Evolutionary conservation across 2,888 invertebrate genomes (phyloP), one percentile per base, ranked within the genome.

Genomic region (Phania funesta): DNA sequence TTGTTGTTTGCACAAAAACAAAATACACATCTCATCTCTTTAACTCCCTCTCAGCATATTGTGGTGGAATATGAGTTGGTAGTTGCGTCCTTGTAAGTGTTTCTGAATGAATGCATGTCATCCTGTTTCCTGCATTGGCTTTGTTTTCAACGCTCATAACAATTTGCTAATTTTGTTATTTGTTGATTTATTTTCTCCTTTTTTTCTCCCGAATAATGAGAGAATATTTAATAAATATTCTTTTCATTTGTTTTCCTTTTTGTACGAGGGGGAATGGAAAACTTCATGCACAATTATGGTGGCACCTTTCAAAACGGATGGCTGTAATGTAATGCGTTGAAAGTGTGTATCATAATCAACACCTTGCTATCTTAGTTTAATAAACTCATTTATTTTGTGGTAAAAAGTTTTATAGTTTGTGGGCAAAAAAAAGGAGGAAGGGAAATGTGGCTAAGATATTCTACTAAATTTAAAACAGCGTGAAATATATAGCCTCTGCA

Each of bases 101-200:
- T 60, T 56, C 18, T 74, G 68, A 64, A 32, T 56, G 80, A 35
- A 62, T 70, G 70, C 56, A 56, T 70, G 54, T 75, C 65, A 70
- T 71, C 65, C 54, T 68, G 74, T 64, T 70, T 62, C 77, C 70
- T 56, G 70, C 46, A 64, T 64, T 77, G 46, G 46, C 38, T 68
- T 62, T 64, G 56, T 77, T n/a, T 64, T 38, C 58, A 71, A 38
- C 35, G 68, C 68, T 78, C 54, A 78, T 78, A 77, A 74, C 74
- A 78, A 70, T 82, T 82, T 78, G 78, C 82, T 74, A 82, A 82
- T 82, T 82, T 78, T 70, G 65, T 78, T 74, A 64, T 82, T 78
- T 73, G 48, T 60, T 68, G 29, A 50, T 62, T 68, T 60, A 62
- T 13, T 22, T 46, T 13, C 9, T 22, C 48, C 11, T 18, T 35